A percentile compares a stretch with the other conserved stretches of the same genome.
Evolutionary conservation across 1,140 invertebrate genomes (phyloP).

Genomic region (Pseudoatta argentina): DNA sequence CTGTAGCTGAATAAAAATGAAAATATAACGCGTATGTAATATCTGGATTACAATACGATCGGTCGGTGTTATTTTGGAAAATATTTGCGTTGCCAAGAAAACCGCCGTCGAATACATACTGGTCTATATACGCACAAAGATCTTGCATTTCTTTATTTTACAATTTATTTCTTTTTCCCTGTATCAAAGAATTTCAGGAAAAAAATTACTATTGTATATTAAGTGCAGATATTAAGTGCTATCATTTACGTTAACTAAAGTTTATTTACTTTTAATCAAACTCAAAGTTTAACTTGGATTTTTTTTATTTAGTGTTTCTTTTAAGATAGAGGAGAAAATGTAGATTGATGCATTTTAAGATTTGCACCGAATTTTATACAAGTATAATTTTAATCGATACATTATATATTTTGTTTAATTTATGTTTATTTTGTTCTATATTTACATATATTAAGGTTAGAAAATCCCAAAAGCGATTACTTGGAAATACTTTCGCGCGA

Average conservation of each 20-base stretch:
- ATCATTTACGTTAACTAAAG: not conserved
- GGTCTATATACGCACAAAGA: not conserved
- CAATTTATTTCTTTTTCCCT: not conserved
- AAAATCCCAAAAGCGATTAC: slow-evolving; percentile 18
- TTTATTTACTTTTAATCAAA: slow-evolving; percentile 15
- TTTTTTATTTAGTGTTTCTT: not conserved
- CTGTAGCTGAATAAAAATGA: slow-evolving; percentile 68
- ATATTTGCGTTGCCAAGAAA: slow-evolving; percentile 60
- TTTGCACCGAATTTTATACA: not conserved
- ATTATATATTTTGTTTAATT: not conserved
- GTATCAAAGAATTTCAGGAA: not conserved
- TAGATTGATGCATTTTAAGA: not conserved
- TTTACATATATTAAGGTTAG: not conserved
- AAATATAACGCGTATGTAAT: slow-evolving; percentile 70
- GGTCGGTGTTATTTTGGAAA: slow-evolving; percentile 43
- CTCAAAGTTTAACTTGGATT: not conserved
- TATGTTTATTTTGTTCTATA: not conserved
- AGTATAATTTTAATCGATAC: not conserved
- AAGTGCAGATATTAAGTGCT: not conserved
- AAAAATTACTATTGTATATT: not conserved
- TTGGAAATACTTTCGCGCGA: not conserved
- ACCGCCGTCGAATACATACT: too few species aligned
- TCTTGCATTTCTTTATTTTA: slow-evolving; percentile 16
- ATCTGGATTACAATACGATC: slow-evolving; percentile 71
- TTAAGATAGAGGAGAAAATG: not conserved